A percentile compares a stretch with the other conserved stretches of the same genome.
Conservation (phyloP, 1,140 invertebrate species). For the Saxidomus purpurata region DNA sequence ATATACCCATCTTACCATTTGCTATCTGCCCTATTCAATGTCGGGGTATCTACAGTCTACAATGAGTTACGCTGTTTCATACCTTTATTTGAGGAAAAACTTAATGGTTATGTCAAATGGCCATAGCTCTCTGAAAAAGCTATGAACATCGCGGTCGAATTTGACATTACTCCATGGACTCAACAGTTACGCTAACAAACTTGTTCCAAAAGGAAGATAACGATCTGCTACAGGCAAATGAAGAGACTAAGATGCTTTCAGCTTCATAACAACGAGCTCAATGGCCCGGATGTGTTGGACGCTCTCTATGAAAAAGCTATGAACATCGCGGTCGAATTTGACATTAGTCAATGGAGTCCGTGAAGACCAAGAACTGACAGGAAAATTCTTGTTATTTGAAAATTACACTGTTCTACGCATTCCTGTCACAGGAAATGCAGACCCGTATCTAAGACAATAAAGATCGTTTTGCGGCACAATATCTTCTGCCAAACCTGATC, state of each 20-base stretch:
- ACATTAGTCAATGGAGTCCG: background rate
- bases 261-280: background rate
- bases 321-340: slow-evolving; percentile 11
- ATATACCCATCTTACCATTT: background rate
- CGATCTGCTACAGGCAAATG: slow-evolving; percentile 21
- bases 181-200: slow-evolving; percentile 29
- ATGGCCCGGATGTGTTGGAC: slow-evolving; percentile 9
- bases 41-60: background rate
- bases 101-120: background rate
- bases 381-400: slow-evolving; percentile 21
- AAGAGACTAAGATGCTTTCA: background rate
- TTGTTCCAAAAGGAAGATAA: slow-evolving; percentile 23
- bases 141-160: too few species aligned
- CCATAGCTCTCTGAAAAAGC: too few species aligned
- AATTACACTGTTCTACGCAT: slow-evolving; percentile 22
- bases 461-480: slow-evolving; percentile 18
- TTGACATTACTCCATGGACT: too few species aligned
- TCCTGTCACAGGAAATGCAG: slow-evolving; percentile 35
- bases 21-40: background rate
- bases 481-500: slow-evolving; percentile 22
- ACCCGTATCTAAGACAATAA: background rate
- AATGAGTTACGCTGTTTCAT: background rate
- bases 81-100: background rate
- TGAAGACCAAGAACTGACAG: slow-evolving; percentile 23
- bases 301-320: slow-evolving; percentile 29